Evolutionary conservation across 1,140 invertebrate species (phyloP).

Genomic region (Drosophila hydei): DNA sequence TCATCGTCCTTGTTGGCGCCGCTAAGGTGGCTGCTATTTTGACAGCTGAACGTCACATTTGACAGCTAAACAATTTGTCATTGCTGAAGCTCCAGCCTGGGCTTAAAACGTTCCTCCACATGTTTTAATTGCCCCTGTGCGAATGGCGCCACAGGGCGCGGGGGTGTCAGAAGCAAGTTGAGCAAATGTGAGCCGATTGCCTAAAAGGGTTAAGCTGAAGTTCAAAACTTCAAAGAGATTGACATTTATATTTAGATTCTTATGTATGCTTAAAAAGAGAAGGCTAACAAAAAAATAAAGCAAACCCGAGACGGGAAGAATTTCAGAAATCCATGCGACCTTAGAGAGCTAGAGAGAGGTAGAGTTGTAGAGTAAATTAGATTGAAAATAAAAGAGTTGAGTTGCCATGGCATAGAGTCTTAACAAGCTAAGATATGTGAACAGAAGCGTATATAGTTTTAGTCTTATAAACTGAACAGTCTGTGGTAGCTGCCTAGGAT

Average conservation of each 20-base stretch:
- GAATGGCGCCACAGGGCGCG: neutral
- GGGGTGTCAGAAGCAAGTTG: neutral
- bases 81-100: constrained; percentile 10
- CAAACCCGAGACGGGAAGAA: no score
- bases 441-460: no score
- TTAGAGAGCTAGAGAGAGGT: no score
- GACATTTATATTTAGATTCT: neutral
- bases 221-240: neutral
- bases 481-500: no score
- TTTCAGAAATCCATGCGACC: no score
- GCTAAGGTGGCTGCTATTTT: constrained; percentile 66
- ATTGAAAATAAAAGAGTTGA: no score
- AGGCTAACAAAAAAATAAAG: no score
- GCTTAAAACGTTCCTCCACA: constrained; percentile 17
- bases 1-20: constrained; percentile 34
- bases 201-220: neutral
- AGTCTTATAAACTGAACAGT: no score
- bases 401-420: no score
- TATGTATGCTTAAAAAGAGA: neutral
- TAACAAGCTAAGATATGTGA: no score
- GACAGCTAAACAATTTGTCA: constrained; percentile 77
- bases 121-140: constrained; percentile 54
- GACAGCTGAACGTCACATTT: constrained; percentile 75
- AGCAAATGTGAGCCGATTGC: neutral
- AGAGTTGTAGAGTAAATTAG: no score